A percentile compares a stretch with the other conserved stretches of the same genome.
Evolutionary conservation across 2,888 invertebrate species (phyloP).

Genomic region (Seira ritae): DNA sequence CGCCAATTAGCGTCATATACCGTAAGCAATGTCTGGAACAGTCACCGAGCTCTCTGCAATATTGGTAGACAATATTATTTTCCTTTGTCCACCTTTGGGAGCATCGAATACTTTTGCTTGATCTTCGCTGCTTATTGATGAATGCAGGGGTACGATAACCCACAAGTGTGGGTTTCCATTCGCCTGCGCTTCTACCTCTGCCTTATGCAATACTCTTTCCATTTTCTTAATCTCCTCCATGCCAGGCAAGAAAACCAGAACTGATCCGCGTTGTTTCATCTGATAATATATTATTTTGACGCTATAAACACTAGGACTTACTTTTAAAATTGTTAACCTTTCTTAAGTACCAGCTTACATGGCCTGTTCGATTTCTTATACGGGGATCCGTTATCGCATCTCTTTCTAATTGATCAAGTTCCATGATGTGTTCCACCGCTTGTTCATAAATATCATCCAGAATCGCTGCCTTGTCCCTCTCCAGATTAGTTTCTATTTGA

Average conservation of each 20-base stretch:
- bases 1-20: conserved; percentile 77
- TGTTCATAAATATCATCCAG: conserved; percentile 65
- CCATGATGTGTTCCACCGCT: conserved; percentile 59
- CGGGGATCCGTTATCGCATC: conserved; percentile 45
- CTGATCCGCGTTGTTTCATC: conserved; percentile 82
- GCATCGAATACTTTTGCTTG: conserved; percentile 82
- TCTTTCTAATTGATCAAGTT: conserved; percentile 60
- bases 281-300: no score
- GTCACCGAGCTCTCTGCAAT: conserved; percentile 96
- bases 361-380: not conserved
- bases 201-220: conserved; percentile 33
- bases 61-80: conserved; percentile 92
- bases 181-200: no score
- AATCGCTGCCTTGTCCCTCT: conserved; percentile 58
- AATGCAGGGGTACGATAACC: conserved; percentile 80
- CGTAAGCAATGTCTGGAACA: conserved; percentile 90
- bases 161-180: no score
- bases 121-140: conserved; percentile 86
- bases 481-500: conserved; percentile 50
- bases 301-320: no score
- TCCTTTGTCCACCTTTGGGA: conserved; percentile 82
- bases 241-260: conserved; percentile 93
- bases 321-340: no score
- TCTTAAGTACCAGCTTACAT: not conserved
- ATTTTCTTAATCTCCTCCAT: conserved; percentile 80